phyloP scores from a whole-genome alignment of 2,113 vertebrate species.

The Gila orcuttii region DNA sequence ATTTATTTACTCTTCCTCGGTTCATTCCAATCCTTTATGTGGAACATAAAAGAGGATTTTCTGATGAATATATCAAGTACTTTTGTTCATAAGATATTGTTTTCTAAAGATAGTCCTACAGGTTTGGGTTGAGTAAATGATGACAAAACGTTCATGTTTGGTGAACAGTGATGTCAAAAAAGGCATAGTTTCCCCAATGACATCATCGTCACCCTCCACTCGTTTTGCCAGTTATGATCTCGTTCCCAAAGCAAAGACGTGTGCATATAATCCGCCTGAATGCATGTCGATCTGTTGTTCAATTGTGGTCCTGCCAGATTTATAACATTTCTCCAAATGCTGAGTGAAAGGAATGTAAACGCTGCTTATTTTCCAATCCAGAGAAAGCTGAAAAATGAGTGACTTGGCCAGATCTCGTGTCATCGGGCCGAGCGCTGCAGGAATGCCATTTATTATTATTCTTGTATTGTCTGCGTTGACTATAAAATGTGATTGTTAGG shows the following conservation, averaged over 20 bases:
- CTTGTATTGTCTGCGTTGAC: conserved; percentile 57
- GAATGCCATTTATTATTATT: conserved; percentile 55
- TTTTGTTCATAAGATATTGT: background rate
- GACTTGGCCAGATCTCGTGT: conserved; percentile 40
- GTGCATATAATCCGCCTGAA: background rate
- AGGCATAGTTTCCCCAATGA: too few species aligned
- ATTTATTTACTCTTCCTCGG: background rate
- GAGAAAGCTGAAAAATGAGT: conserved; percentile 23
- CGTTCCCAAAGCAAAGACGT: background rate
- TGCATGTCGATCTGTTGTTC: background rate
- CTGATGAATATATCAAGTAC: background rate
- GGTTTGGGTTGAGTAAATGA: background rate
- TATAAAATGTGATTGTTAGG: conserved; percentile 58
- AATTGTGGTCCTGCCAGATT: conserved; percentile 34
- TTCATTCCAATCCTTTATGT: too few species aligned
- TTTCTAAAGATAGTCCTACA: background rate
- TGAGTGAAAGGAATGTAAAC: conserved; percentile 61
- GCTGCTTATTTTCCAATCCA: conserved; percentile 38
- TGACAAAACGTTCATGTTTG: background rate
- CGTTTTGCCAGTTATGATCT: background rate
- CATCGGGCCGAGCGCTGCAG: conserved; percentile 43
- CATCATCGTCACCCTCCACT: background rate
- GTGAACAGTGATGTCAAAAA: background rate
- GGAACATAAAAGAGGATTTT: background rate
- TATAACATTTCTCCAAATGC: conserved; percentile 50